Conservation (phyloP, 1,140 invertebrate genomes). For the Caenorhabditis inopinata region DNA sequence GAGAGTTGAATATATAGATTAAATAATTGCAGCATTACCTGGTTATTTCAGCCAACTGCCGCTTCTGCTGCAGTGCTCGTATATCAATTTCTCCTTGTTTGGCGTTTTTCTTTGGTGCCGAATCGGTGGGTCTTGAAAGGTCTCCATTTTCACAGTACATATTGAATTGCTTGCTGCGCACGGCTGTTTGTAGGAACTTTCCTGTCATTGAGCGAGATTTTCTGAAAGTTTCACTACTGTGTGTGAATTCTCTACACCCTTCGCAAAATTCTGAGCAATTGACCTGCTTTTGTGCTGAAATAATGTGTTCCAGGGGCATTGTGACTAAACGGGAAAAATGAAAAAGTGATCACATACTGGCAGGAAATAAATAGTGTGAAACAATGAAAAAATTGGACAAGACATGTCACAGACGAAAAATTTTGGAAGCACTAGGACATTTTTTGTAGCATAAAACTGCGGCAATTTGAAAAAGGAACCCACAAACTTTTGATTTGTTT, state of each 20-base stretch:
- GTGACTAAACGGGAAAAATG: not conserved
- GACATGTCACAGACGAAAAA: not conserved
- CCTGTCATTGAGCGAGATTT: slow-evolving; percentile 46
- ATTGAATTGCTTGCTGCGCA: slow-evolving; percentile 50
- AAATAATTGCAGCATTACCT: too few relatives aligned
- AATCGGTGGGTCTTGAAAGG: slow-evolving; percentile 53
- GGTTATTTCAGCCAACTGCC: slow-evolving; percentile 98
- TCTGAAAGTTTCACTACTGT: slow-evolving; percentile 25
- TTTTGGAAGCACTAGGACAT: not conserved
- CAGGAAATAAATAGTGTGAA: not conserved
- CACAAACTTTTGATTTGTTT: too few relatives aligned
- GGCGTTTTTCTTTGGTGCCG: slow-evolving; percentile 62
- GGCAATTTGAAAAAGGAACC: too few relatives aligned
- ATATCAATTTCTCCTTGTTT: slow-evolving; percentile 75
- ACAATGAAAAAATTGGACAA: not conserved
- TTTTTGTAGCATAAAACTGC: too few relatives aligned
- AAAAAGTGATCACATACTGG: not conserved
- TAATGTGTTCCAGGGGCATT: not conserved
- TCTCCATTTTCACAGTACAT: slow-evolving; percentile 64
- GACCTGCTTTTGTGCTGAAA: not conserved
- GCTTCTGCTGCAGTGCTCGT: slow-evolving; percentile 92
- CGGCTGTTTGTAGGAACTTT: slow-evolving; percentile 37
- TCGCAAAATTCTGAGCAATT: not conserved
- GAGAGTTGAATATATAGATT: too few relatives aligned
- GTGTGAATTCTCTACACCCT: not conserved